Conservation (phyloP, 2,113 vertebrate species). For the Carlito syrichta region DNA sequence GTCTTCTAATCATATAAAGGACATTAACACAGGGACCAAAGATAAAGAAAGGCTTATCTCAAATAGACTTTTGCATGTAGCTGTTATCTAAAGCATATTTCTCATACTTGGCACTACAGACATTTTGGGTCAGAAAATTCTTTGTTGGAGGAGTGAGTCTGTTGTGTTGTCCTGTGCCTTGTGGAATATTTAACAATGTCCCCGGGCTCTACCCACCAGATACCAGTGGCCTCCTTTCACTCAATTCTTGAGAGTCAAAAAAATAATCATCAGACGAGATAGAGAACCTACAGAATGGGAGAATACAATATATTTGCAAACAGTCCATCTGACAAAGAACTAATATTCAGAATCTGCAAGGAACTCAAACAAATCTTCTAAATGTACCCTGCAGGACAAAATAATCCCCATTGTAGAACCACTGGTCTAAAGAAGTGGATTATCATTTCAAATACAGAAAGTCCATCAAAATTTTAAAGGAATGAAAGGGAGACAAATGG, state of each 20-base stretch:
- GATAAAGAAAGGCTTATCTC: neutral
- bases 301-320: too few relatives aligned
- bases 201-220: neutral
- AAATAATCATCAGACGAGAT: too few relatives aligned
- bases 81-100: neutral
- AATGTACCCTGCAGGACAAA: neutral
- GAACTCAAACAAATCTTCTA: too few relatives aligned
- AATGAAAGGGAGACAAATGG: neutral
- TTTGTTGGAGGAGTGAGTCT: neutral
- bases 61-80: neutral
- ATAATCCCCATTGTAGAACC: neutral
- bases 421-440: neutral
- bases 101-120: neutral
- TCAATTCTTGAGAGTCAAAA: neutral
- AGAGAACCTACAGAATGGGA: too few relatives aligned
- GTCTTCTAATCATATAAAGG: neutral
- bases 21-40: neutral
- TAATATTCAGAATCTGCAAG: too few relatives aligned
- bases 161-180: neutral
- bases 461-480: neutral
- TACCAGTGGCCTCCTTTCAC: neutral
- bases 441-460: neutral
- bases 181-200: neutral
- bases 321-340: too few relatives aligned
- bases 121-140: neutral